A percentile compares a stretch with the other conserved stretches of the same genome.
Conservation (phyloP, 1,140 invertebrate species). For the Aphaenogaster floridana region DNA sequence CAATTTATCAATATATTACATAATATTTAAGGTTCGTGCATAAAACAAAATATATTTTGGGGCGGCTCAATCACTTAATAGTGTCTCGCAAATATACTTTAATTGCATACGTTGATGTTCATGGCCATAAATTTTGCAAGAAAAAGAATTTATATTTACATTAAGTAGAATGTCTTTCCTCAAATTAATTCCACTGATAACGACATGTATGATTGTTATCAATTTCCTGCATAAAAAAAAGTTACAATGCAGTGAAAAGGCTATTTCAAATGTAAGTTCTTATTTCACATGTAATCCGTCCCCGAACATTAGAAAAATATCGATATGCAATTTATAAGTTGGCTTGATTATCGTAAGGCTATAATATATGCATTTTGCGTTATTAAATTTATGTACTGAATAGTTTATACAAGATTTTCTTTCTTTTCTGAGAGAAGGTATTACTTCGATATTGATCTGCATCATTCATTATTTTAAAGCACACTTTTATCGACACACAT, state of each 20-base stretch:
- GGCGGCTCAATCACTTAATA: constrained; percentile 33
- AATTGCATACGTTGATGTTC: not conserved
- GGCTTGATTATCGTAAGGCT: constrained; percentile 11
- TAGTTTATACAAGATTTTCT: not conserved
- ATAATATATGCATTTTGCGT: constrained; percentile 27
- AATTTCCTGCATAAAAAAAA: not conserved
- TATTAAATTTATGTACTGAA: constrained; percentile 34
- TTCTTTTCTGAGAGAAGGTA: constrained; percentile 11
- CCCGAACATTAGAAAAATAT: constrained; percentile 19
- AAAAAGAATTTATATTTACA: constrained; percentile 1
- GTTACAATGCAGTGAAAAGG: not conserved
- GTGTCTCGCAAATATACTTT: constrained; percentile 29
- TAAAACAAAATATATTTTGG: constrained; percentile 36
- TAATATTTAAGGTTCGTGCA: not conserved
- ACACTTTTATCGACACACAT: not conserved
- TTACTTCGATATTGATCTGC: constrained; percentile 31
- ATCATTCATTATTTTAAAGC: constrained; percentile 23
- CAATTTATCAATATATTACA: constrained; percentile 7
- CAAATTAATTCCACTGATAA: constrained; percentile 37
- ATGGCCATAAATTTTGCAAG: constrained; percentile 23
- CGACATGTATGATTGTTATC: not conserved
- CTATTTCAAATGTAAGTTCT: not conserved
- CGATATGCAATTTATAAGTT: constrained; percentile 44
- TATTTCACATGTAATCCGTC: constrained; percentile 57
- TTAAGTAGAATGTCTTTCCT: not conserved